Base-by-base conservation (phyloP, 2,113 vertebrate species). In the Pseudorhombus dupliciocellatus region DNA sequence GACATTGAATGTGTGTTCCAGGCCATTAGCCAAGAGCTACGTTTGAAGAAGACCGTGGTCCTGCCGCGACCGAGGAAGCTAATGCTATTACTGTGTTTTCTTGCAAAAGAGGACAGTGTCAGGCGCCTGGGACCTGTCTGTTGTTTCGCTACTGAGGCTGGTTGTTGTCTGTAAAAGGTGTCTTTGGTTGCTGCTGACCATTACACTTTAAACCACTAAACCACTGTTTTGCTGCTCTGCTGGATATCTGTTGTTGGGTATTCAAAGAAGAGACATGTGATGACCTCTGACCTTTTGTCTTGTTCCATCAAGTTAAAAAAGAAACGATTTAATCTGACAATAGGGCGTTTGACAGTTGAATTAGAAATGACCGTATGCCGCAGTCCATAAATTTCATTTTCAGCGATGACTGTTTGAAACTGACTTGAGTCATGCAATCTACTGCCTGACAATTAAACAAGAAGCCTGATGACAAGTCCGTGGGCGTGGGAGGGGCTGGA, bases 1-100 rank as follows among this genome's bases (percentile, higher is more conserved):
- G 87, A 83, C 87, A 79, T 31, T 58, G 84, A 87, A 81, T 78
- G 66, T 74, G 71, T 22, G 81, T 90, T 88, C 78, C 80, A 57
- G 75, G 70, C 75, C 85, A 85, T 87, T 89, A 86, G 71, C 40
- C 70, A 40, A 50, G 52, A 74, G 79, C 68, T 25, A 42, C 51
- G 72, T 75, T 81, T 71, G 79, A 80, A 80, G 81, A 79, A 40
- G 86, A 67, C 53, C n/a, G 80, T 5, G 77, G 73, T 28, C 10
- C 25, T 44, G 69, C 59, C 15, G 59, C n/a, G 67, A 69, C 2
- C 18, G 24, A 75, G 70, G 73, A 79, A 73, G 51, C 62, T 60
- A 25, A 64, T 73, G 80, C 76, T 79, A 40, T 73, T 59, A 42
- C 57, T 75, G 71, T 77, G 73, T 74, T 82, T 82, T 79, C 34